Base-by-base conservation (phyloP, 1,140 invertebrate species). In the Drosophila auraria region DNA sequence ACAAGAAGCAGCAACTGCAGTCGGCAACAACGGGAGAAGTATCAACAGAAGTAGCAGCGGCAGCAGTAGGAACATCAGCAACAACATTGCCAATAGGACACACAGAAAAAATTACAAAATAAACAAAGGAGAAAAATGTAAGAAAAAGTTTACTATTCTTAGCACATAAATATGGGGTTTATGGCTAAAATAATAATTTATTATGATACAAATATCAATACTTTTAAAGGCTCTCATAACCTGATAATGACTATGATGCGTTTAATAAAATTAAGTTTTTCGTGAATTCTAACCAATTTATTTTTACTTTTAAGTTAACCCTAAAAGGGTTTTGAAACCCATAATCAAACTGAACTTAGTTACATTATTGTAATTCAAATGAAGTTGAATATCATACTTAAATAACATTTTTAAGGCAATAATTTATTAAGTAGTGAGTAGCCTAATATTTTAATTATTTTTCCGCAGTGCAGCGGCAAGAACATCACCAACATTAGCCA, bases 401-500 rank as follows among this genome's bases (percentile, higher is more conserved):
- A 33, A 33, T 33, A 9, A 33, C 2, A 9, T 9, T 33, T 33
- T 33, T 3, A 11, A 33, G 2, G 9, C 9, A 11, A 9, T 3
- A 33, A 9, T 9, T 33, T 33, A 9, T 33, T 33, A 33, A 11
- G 2, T 20, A 20, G 27, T 30, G 27, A 1, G 27, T 30, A 7
- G 27, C 0, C 27, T 30, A 44, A 3, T 3, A 44, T 17, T 17
- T 54, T 3, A 23, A 3, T 15, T 17, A 20, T 14, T 66, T 66
- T 63, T 12, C 9, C 9, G 1, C 58, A 12, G 64, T 66, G 64
- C 42, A 47, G 42, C 42, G 44, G 14, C n/a, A 42, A 33, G 53
- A 64, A 58, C 53, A 64, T 17, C 25, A 20, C 5, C 58, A 17
- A 27, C 40, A 65, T 65, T 66, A 66, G 63, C 63, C 63, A 62